phyloP scores from a whole-genome alignment of 1,140 invertebrate genomes.

The Atta cephalotes region DNA sequence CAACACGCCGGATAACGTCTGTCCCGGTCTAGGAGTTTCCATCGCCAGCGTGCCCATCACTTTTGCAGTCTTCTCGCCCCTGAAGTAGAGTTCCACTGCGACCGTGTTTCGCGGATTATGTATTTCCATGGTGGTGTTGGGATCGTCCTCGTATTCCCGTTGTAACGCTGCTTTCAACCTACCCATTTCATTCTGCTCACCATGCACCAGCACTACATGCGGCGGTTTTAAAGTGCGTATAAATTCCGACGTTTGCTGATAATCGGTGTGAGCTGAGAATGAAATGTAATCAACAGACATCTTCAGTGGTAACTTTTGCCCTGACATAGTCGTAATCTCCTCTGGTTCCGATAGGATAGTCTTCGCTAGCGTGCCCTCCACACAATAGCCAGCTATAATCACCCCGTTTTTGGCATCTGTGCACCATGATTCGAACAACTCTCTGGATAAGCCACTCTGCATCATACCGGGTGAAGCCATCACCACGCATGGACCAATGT shows the following conservation, averaged over 20 bases:
- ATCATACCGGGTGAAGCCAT: slow-evolving; percentile 99
- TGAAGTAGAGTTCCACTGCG: slow-evolving; percentile 96
- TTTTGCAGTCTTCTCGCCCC: slow-evolving; percentile 99
- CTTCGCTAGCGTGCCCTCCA: slow-evolving; percentile 99
- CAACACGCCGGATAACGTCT: slow-evolving; percentile 95
- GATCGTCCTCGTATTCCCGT: slow-evolving; percentile 97
- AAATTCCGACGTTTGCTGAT: slow-evolving; percentile 99
- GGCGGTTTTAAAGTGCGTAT: slow-evolving; percentile 97
- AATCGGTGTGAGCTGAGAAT: slow-evolving; percentile 99
- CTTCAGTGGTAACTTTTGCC: slow-evolving; percentile 98
- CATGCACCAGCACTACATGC: slow-evolving; percentile 99
- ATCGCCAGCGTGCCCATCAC: slow-evolving; percentile 97
- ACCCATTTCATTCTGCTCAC: slow-evolving; percentile 99
- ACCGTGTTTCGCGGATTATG: slow-evolving; percentile 99
- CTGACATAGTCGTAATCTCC: slow-evolving; percentile 97
- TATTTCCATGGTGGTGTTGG: slow-evolving; percentile 94
- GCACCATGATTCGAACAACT: slow-evolving; percentile 99
- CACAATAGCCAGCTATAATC: slow-evolving; percentile 99
- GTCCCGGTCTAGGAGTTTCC: slow-evolving; percentile 92
- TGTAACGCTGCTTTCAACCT: slow-evolving; percentile 97
- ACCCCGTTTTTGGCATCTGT: slow-evolving; percentile 99
- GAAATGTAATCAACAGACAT: slow-evolving; percentile 99
- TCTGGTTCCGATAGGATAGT: slow-evolving; percentile 99
- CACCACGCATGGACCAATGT: slow-evolving; percentile 99
- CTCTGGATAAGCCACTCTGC: slow-evolving; percentile 98